Evolutionary conservation across 2,113 vertebrate genomes (phyloP).

Genomic region (Leptobrachium ailaonicum): DNA sequence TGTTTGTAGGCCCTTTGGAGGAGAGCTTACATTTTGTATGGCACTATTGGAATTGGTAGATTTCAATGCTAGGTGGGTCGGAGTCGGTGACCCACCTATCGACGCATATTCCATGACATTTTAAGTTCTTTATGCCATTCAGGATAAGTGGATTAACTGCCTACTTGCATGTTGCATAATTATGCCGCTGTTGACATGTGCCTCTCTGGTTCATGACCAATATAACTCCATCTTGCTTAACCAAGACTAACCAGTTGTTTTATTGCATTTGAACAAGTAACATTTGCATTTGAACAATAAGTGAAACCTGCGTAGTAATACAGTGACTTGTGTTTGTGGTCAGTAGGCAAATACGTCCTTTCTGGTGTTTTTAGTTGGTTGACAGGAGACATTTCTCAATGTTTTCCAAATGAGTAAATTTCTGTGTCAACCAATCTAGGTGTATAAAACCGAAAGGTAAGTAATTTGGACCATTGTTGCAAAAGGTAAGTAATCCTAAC

Average conservation of each 20-base stretch:
- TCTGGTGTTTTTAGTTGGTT: constrained; percentile 72
- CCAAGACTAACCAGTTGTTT: constrained; percentile 58
- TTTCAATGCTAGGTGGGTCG: too few relatives aligned
- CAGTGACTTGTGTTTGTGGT: constrained; percentile 68
- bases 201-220: neutral
- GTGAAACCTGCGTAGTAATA: constrained; percentile 66
- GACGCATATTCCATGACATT: too few relatives aligned
- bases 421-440: constrained; percentile 67
- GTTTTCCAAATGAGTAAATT: constrained; percentile 61
- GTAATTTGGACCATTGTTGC: neutral
- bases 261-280: constrained; percentile 77
- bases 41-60: too few relatives aligned
- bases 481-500: neutral
- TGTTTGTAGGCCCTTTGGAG: too few relatives aligned
- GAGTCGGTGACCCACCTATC: too few relatives aligned
- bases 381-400: constrained; percentile 67
- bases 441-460: constrained; percentile 63
- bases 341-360: constrained; percentile 75
- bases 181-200: neutral
- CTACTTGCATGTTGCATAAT: neutral
- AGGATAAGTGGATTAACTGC: neutral
- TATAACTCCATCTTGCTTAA: neutral
- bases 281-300: constrained; percentile 68
- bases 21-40: too few relatives aligned
- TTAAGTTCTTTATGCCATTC: too few relatives aligned